Conservation (phyloP, 2,888 invertebrate genomes). For the Troides aeacus region DNA sequence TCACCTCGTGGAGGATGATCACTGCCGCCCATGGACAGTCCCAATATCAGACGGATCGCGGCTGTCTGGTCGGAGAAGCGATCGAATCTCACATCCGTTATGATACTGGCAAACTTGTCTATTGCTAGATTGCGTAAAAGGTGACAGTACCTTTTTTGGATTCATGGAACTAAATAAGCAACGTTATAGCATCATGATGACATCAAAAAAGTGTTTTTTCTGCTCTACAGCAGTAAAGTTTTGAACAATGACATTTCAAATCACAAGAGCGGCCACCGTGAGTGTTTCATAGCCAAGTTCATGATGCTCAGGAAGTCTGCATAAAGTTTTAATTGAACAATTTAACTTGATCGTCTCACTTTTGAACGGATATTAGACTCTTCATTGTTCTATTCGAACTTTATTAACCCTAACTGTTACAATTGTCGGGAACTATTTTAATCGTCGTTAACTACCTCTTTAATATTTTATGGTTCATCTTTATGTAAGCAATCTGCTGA, state of each 20-base stretch:
- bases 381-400: constrained; percentile 34
- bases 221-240: background rate
- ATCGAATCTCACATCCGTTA: no score
- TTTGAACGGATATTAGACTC: constrained; percentile 50
- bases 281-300: constrained; percentile 2
- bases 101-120: no score
- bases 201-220: background rate
- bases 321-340: constrained; percentile 72
- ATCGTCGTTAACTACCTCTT: background rate
- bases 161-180: no score
- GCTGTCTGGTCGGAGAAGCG: no score
- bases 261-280: background rate
- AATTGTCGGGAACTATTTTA: constrained; percentile 26
- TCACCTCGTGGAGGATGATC: no score
- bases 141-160: no score
- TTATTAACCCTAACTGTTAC: constrained; percentile 39
- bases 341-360: constrained; percentile 62
- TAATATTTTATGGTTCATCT: background rate
- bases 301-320: constrained; percentile 6
- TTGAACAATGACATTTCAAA: background rate
- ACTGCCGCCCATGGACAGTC: no score
- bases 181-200: background rate
- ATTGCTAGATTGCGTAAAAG: no score
- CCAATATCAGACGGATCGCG: no score
- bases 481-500: no score